Base-by-base conservation (phyloP, 2,113 vertebrate species). In the Elephantulus edwardii region DNA sequence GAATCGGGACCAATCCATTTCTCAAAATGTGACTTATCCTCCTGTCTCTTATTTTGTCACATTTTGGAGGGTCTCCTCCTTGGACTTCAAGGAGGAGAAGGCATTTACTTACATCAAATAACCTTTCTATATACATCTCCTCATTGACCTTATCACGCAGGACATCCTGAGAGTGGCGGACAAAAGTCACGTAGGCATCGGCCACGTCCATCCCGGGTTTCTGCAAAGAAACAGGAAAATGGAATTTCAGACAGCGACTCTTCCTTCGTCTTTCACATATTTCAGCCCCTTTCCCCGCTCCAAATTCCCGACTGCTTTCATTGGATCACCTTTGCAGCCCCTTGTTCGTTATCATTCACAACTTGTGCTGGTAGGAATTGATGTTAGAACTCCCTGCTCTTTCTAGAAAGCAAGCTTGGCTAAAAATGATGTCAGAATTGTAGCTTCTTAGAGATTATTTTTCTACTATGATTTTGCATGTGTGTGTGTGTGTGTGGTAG, bases 41-140 rank as follows among this genome's bases (percentile, higher is more conserved):
- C 98, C 98, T 99, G 98, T 98, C 98, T 96, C 97, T 98, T 98
- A 99, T 99, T 99, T 99, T 99, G 98, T 98, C 99, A 99, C 99
- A 99, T 99, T 99, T 98, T 98, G 98, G 97, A 98, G 97, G 97
- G 97, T 98, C 98, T 98, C 99, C 98, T 98, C 98, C 98, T 98
- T 98, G 98, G 96, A 95, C 74, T 97, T 93, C 97, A 98, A 98
- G 97, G 98, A 98, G 99, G 98, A 98, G 98, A 98, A 98, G 99
- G 99, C 99, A 99, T 99, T 98, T 99, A 99, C 99, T 99, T 98
- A 99, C 99, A 97, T 99, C 99, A 98, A 99, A 99, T 98, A 99
- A 98, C 98, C 99, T 99, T 99, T 99, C 99, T 97, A 99, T 98
- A 98, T 99, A 99, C 98, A 99, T 99, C 98, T 99, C 99, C 98